Base-by-base conservation (phyloP, 2,113 vertebrate genomes). In the Cynopterus brachyotis region DNA sequence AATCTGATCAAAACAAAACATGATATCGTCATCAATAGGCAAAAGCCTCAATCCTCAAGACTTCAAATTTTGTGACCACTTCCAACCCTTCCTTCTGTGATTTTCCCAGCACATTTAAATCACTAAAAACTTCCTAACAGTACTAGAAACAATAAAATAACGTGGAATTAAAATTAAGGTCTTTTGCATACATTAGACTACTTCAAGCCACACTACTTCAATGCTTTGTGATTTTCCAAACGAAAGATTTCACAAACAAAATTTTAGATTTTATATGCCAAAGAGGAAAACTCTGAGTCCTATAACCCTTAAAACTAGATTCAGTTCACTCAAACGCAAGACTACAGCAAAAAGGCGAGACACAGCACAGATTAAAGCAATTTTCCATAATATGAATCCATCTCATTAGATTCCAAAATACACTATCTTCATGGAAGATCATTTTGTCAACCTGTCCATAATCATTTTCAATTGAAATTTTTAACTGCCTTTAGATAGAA, bases 201-300 rank as follows among this genome's bases (percentile, higher is more conserved):
- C 42, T 91, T 93, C n/a, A 89, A 9, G 79, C 28, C n/a, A n/a
- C n/a, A n/a, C n/a, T 72, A 90, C 15, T 16, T 50, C 15, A 16
- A 50, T 50, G 13, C 42, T 80, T 11, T 53, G 20, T 62, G 40
- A 69, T 88, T 85, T 91, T 70, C 16, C 60, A 91, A 37, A 70
- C 12, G 73, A 84, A 97, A 89, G 17, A 59, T 13, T 80, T 69
- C 84, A 80, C 75, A 81, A 90, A 79, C 47, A 93, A 80, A 93
- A 94, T 60, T 76, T 70, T 86, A 66, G 11, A 60, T 66, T 69
- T 75, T 22, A 67, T 66, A 85, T 53, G 9, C 10, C 91, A 89
- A 91, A 62, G 15, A 94, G 13, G 24, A 90, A 16, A 97, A 89
- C n/a, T 84, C 60, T 83, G 66, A 89, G 9, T 73, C 15, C 32